Evolutionary conservation across 2,888 invertebrate genomes (phyloP), one percentile per base, ranked within the genome.

Genomic region (Drosophila neotestacea): DNA sequence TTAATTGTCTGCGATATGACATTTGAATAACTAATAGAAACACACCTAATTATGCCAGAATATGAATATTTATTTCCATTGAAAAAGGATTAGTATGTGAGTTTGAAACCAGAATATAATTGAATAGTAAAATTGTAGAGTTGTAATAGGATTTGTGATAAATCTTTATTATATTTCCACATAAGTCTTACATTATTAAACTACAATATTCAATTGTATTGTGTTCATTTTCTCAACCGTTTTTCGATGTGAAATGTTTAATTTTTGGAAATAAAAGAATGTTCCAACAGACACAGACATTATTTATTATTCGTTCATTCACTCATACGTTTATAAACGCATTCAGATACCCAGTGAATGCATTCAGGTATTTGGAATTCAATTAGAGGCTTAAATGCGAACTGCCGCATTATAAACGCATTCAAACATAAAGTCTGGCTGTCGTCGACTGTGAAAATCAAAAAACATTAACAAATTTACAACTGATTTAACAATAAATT

Each of bases 401-500:
- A 48, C 63, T 50, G 61, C 48, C 69, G 60, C 66, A 77, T 74
- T 74, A 70, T 65, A 62, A 64, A 56, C 59, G 10, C 76, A 79
- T 58, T 71, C 76, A 72, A 55, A 46, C 66, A 72, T 63, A 62
- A 65, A 54, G 59, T 70, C 74, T 67, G 70, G 11, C 62, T 58
- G 6, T 32, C 32, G 77, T 66, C 56, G 54, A 2, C 42, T 30
- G 34, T 39, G 32, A 22, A 63, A 63, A 58, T n/a, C 36, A 62
- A 68, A 75, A 73, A 60, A 63, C 66, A 70, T 75, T 73, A 76
- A 75, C 76, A 69, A 86, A 79, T 86, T 81, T 79, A 77, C 87
- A 88, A 88, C 77, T 79, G 89, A 86, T 86, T 86, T 81, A 84
- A 78, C 81, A 88, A 77, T 76, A 77, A 88, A 81, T 77, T 78